Conservation (phyloP, 2,113 vertebrate genomes). For the Ceratotherium simum region DNA sequence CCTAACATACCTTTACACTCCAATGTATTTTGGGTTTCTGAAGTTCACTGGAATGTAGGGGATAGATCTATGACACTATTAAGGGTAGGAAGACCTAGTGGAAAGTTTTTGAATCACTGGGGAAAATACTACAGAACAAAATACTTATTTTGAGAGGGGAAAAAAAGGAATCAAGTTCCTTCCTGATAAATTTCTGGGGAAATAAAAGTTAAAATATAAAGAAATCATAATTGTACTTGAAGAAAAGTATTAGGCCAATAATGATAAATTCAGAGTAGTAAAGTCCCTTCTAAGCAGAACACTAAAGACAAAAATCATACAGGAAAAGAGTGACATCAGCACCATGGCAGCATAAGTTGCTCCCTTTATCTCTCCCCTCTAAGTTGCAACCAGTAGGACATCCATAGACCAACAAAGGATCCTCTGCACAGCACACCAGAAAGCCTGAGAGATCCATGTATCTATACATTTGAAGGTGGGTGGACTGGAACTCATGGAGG, state of each 20-base stretch:
- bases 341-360: no score
- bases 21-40: background rate
- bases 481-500: no score
- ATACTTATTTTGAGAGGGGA: no score
- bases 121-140: background rate
- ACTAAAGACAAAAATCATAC: background rate
- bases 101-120: background rate
- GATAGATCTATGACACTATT: background rate
- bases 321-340: background rate
- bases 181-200: background rate
- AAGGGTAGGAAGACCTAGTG: background rate
- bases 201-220: slow-evolving; percentile 3
- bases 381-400: no score
- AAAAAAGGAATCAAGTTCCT: background rate
- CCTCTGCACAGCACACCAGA: no score
- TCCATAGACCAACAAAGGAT: no score
- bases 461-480: no score
- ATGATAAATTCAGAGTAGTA: background rate
- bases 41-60: background rate
- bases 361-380: no score
- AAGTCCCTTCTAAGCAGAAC: background rate
- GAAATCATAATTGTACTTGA: background rate
- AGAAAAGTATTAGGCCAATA: background rate
- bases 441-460: no score
- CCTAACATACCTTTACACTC: background rate